These are phyloP conservation scores for Pseudorhombus dupliciocellatus DNA, from an alignment of 2,113 vertebrate genomes.

Conservation along the genomic window DNA sequence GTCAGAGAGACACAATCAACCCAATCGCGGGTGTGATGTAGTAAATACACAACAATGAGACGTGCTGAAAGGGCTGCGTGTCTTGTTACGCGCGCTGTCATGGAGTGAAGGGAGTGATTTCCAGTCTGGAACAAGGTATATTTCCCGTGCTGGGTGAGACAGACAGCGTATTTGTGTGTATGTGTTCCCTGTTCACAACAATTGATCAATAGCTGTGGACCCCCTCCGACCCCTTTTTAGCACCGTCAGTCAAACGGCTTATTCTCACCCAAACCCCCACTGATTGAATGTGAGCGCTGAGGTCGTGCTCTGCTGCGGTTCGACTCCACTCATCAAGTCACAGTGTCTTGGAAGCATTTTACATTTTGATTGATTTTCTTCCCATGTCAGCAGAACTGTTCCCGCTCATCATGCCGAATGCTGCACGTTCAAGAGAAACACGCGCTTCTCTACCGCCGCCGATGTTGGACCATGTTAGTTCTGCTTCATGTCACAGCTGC, in stretches of 20 bases:
- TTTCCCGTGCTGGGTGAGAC: constrained; percentile 12
- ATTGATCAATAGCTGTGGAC: constrained; percentile 61
- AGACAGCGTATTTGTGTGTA: constrained; percentile 15
- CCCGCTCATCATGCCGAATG: constrained; percentile 8
- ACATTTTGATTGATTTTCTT: constrained; percentile 49
- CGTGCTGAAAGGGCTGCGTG: constrained; percentile 2
- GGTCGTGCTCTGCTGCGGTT: constrained; percentile 35
- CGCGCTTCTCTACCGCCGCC: not conserved
- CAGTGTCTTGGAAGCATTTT: constrained; percentile 54
- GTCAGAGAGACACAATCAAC: constrained; percentile 22
- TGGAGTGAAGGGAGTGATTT: constrained; percentile 19
- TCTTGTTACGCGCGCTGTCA: constrained; percentile 14
- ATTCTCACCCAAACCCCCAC: constrained; percentile 56
- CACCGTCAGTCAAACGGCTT: constrained; percentile 57
- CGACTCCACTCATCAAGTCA: constrained; percentile 44
- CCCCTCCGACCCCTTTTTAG: constrained; percentile 73
- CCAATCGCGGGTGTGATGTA: constrained; percentile 26
- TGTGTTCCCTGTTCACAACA: constrained; percentile 41
- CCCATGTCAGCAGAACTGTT: constrained; percentile 4
- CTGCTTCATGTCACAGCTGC: not conserved
- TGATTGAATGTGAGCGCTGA: constrained; percentile 63
- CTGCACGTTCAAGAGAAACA: not conserved
- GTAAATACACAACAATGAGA: constrained; percentile 41
- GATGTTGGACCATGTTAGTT: constrained; percentile 3
- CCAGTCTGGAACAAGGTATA: not conserved